Conservation (phyloP, 2,113 vertebrate genomes). For the Mugil cephalus region DNA sequence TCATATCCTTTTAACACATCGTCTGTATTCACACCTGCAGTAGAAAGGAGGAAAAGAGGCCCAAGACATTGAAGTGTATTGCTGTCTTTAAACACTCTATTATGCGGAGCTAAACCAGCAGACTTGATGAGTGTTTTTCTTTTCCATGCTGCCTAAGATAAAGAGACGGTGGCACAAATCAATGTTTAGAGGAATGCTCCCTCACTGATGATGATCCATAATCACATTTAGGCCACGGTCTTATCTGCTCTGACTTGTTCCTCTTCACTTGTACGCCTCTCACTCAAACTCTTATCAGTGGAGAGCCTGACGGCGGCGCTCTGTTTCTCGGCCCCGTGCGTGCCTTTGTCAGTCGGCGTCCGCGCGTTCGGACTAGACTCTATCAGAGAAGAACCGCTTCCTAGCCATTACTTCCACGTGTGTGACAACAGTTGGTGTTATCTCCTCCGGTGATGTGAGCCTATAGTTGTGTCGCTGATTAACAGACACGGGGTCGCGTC, state of each 20-base stretch:
- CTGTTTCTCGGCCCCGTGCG: slow-evolving; percentile 69
- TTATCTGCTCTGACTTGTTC: slow-evolving; percentile 64
- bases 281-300: slow-evolving; percentile 79
- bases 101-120: slow-evolving; percentile 10
- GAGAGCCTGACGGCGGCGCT: slow-evolving; percentile 67
- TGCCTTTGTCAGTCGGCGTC: slow-evolving; percentile 74
- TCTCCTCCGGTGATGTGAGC: slow-evolving; percentile 75
- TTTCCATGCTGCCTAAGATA: slow-evolving; percentile 28
- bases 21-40: too few species aligned
- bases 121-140: slow-evolving; percentile 8
- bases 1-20: too few species aligned
- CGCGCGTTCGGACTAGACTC: slow-evolving; percentile 69
- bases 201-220: slow-evolving; percentile 60
- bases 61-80: too few species aligned
- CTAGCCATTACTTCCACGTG: slow-evolving; percentile 73
- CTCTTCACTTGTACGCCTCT: slow-evolving; percentile 54
- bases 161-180: slow-evolving; percentile 49
- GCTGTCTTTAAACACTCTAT: neutral
- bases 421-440: slow-evolving; percentile 78
- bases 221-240: slow-evolving; percentile 65
- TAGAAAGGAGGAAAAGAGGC: too few species aligned
- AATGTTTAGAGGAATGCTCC: slow-evolving; percentile 34
- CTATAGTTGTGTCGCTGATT: slow-evolving; percentile 75
- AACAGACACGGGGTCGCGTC: slow-evolving; percentile 75
- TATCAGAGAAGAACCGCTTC: slow-evolving; percentile 64